Conservation (phyloP, 2,888 invertebrate genomes). For the Hartigia nigra region DNA sequence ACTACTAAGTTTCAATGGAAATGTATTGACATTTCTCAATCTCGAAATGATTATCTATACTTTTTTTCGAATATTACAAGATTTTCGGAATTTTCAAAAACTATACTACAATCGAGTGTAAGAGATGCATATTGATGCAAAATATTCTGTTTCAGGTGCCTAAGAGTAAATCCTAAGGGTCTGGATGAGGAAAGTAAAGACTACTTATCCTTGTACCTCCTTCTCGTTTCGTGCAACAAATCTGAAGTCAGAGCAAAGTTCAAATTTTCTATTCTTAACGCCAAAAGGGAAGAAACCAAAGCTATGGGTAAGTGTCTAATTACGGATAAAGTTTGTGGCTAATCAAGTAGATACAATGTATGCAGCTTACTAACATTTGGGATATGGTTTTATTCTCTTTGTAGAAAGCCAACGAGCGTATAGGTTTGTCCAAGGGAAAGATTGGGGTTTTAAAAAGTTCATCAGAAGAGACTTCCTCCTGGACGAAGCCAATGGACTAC, state of each 20-base stretch:
- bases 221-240: slow-evolving; percentile 99
- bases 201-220: slow-evolving; percentile 97
- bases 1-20: no score
- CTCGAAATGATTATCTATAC: not conserved
- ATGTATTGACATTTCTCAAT: not conserved
- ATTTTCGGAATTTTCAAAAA: not conserved
- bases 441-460: slow-evolving; percentile 99
- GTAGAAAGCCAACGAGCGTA: slow-evolving; percentile 90
- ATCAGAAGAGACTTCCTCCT: slow-evolving; percentile 98
- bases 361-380: not conserved
- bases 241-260: slow-evolving; percentile 99
- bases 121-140: not conserved
- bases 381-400: slow-evolving; percentile 44
- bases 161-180: slow-evolving; percentile 99
- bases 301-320: slow-evolving; percentile 86
- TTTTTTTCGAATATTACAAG: not conserved
- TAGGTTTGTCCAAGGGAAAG: slow-evolving; percentile 99
- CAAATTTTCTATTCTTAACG: slow-evolving; percentile 99
- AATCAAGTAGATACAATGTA: not conserved
- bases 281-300: slow-evolving; percentile 99
- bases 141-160: slow-evolving; percentile 76
- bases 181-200: slow-evolving; percentile 99
- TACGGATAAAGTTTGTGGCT: not conserved
- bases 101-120: not conserved
- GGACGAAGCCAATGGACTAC: slow-evolving; percentile 97